phyloP scores from a whole-genome alignment of 2,888 invertebrate species.

The Sesia bembeciformis region DNA sequence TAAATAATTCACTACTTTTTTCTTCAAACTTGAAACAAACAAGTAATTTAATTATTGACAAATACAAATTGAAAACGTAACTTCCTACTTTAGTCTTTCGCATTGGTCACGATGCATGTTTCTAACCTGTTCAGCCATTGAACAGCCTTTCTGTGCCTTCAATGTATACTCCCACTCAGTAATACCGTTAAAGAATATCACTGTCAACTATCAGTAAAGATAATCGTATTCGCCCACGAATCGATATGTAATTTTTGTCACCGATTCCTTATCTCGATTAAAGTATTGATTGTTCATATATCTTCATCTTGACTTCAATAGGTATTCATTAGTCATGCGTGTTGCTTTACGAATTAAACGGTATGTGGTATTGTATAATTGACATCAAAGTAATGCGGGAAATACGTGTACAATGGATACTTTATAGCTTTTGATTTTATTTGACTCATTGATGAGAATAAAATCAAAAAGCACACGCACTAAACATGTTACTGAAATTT shows the following conservation, averaged over 20 bases:
- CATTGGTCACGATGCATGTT: no score
- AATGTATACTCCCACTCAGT: no score
- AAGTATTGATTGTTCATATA: constrained; percentile 25
- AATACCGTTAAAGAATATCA: neutral
- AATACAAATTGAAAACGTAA: no score
- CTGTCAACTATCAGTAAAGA: neutral
- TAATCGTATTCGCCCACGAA: constrained; percentile 23
- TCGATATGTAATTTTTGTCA: constrained; percentile 34
- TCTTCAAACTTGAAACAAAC: no score
- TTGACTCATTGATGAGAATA: no score
- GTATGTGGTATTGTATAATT: neutral
- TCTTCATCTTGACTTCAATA: constrained; percentile 15
- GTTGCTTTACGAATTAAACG: constrained; percentile 1
- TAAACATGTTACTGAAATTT: no score
- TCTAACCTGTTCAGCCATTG: no score
- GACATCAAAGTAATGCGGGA: neutral
- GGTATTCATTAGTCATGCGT: constrained; percentile 22
- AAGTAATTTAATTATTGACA: no score
- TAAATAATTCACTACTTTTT: no score
- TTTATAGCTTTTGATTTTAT: neutral
- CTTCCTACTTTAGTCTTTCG: no score
- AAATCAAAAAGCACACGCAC: no score
- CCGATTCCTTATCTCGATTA: constrained; percentile 23
- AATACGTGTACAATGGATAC: neutral
- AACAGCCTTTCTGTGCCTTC: no score